Conservation (phyloP, 2,888 invertebrate genomes). For the Drosophila neotestacea region DNA sequence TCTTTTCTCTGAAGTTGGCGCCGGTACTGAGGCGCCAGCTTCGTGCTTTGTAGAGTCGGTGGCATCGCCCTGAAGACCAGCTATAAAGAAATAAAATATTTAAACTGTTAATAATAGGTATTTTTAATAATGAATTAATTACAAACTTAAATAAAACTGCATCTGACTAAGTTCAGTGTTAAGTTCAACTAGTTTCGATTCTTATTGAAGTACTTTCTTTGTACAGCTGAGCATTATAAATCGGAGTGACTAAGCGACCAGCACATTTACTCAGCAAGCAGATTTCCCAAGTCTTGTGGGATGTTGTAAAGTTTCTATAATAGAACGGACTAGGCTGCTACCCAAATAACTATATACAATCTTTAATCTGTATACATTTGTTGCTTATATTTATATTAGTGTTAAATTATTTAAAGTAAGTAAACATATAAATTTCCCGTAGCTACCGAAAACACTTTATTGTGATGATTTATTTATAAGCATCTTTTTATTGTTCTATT, state of each 20-base stretch:
- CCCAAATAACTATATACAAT: neutral
- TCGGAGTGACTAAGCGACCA: neutral
- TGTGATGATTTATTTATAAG: neutral
- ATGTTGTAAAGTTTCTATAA: neutral
- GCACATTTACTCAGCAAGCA: neutral
- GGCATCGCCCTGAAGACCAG: constrained; percentile 66
- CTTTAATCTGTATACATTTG: neutral
- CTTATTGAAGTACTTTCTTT: neutral
- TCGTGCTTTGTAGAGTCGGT: constrained; percentile 58
- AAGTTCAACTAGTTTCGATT: neutral
- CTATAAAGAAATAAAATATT: constrained; percentile 27
- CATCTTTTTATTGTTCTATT: constrained; percentile 12
- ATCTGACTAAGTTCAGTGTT: neutral
- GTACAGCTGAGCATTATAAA: neutral
- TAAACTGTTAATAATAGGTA: neutral
- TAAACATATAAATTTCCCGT: neutral
- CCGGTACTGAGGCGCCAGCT: neutral
- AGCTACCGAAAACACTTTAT: neutral
- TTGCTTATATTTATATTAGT: neutral
- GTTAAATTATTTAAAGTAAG: constrained; percentile 1
- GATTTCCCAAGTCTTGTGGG: neutral
- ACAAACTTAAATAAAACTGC: neutral
- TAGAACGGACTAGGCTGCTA: no score
- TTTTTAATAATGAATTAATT: neutral
- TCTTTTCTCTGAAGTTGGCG: constrained; percentile 71